Conservation (phyloP, 2,113 vertebrate species). For the Eolophus roseicapilla region DNA sequence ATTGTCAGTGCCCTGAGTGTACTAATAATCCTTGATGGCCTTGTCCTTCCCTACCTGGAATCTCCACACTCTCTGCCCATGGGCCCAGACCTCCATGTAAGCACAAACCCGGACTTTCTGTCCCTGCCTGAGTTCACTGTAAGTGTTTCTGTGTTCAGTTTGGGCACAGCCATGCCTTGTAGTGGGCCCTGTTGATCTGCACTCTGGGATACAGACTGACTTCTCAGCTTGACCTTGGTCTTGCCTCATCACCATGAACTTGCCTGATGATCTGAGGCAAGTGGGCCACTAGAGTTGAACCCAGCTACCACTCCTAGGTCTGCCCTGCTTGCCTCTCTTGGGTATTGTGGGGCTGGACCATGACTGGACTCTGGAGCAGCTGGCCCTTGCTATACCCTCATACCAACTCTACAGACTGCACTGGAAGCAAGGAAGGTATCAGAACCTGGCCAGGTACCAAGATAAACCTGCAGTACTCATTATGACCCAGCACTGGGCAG, state of each 20-base stretch:
- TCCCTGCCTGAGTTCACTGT: neutral
- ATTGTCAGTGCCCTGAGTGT: neutral
- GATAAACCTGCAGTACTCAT: neutral
- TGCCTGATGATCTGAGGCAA: neutral
- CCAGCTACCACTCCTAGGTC: too few relatives aligned
- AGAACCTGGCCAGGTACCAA: neutral
- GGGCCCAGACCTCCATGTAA: neutral
- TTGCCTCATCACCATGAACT: neutral
- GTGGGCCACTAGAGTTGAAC: neutral
- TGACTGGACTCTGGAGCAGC: neutral
- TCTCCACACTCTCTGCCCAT: neutral
- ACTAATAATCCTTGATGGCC: neutral
- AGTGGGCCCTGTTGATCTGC: neutral
- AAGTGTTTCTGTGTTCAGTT: neutral
- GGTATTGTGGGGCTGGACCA: neutral
- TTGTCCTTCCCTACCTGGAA: neutral
- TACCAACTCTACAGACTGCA: neutral
- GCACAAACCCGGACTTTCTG: neutral
- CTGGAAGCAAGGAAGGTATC: neutral
- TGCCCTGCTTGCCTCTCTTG: neutral
- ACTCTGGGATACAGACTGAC: neutral
- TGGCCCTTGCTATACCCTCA: neutral
- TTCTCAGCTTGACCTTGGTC: neutral
- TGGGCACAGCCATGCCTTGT: neutral
- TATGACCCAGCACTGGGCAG: neutral